Base-by-base conservation (phyloP, 2,888 invertebrate genomes). In the Trichacis sp. region DNA sequence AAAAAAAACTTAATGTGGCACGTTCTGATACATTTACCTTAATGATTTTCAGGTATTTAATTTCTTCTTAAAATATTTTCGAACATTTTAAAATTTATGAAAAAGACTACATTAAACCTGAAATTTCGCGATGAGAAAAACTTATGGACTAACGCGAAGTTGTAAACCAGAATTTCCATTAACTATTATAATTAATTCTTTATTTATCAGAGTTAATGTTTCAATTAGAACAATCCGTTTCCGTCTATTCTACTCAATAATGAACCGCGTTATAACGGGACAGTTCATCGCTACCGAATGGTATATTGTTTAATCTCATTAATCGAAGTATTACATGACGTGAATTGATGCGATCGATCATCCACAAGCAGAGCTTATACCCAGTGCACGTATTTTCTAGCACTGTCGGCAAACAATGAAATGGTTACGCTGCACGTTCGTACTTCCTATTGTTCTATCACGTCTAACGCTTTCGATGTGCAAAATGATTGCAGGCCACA, bases 381-480 rank as follows among this genome's bases (percentile, higher is more conserved):
- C 64, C 54, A 42, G 55, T 55, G 59, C 55, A 64, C 64, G 71
- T 73, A 74, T 76, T 77, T 76, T 70, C 73, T 66, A 54, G 73
- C 76, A 77, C 77, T 79, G 79, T 79, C 73, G 71, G 68, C 70
- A 76, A 80, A 80, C 80, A 80, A 80, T 81, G 76, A 79, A 77
- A 77, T 73, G 74, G 77, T 79, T 77, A 78, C 75, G 70, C 72
- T 69, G 71, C 76, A 75, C 77, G 78, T 79, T 79, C 78, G 77
- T 76, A 73, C 76, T 68, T 58, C 62, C 75, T 71, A 80, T 81
- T 81, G 80, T 24, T 24, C 24, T 24, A 24, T 8, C 24, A 3
- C 8, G 3, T 80, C 76, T 77, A 70, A 63, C 53, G 63, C 62
- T 59, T 63, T 69, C 71, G 68, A 73, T 73, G 73, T 67, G 70